A percentile compares a stretch with the other conserved stretches of the same genome.
Conservation (phyloP, 2,113 vertebrate genomes). For the Burhinus bistriatus region DNA sequence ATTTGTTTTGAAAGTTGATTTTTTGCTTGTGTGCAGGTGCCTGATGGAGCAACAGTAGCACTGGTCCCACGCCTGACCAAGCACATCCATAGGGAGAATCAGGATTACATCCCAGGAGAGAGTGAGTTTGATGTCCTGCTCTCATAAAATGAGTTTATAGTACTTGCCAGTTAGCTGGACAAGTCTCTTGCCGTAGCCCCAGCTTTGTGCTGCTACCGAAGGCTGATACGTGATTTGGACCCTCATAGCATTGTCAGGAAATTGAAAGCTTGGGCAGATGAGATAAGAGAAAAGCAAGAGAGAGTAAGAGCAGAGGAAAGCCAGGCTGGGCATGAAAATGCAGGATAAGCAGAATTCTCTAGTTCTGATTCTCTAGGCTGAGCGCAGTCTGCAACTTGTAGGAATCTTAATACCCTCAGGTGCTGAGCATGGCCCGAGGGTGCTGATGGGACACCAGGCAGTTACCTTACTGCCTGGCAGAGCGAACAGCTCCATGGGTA, state of each 20-base stretch:
- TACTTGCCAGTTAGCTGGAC: background rate
- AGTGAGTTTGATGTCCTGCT: slow-evolving; percentile 78
- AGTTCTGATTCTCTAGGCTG: background rate
- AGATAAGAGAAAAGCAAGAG: background rate
- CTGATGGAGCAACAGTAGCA: slow-evolving; percentile 94
- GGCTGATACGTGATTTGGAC: background rate
- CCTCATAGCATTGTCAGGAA: background rate
- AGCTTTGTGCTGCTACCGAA: background rate
- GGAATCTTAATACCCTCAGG: background rate
- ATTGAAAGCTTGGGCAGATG: background rate
- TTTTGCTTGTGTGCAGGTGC: slow-evolving; percentile 78
- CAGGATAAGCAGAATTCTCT: background rate
- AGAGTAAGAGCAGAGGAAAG: background rate
- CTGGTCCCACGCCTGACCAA: slow-evolving; percentile 93
- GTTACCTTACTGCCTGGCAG: background rate
- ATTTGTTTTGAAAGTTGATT: background rate
- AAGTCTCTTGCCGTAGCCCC: background rate
- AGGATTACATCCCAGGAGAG: slow-evolving; percentile 94
- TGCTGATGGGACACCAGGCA: background rate
- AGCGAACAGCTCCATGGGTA: background rate
- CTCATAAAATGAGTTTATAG: background rate
- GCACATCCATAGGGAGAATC: slow-evolving; percentile 92
- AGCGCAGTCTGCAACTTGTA: background rate
- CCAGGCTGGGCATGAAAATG: background rate
- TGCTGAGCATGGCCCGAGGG: background rate